These are phyloP conservation scores for Elymnias hypermnestra DNA, from an alignment of 1,140 invertebrate genomes.

Conservation along the genomic window DNA sequence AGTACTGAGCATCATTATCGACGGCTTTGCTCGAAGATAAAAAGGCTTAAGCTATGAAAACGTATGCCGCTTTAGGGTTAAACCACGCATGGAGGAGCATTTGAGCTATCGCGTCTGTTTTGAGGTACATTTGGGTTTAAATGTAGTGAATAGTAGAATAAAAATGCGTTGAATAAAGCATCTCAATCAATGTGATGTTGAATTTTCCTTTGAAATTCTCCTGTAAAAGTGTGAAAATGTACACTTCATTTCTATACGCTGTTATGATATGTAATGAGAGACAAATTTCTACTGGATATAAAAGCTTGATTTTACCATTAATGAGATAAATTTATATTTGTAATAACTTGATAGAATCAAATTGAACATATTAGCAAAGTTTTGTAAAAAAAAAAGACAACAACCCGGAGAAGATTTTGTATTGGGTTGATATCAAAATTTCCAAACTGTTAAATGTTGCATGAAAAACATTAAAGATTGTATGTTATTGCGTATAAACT, in stretches of 20 bases:
- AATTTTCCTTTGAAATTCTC: not conserved
- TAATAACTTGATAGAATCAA: too few species aligned
- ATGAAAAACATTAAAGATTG: too few species aligned
- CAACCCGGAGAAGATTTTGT: too few species aligned
- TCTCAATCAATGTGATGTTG: not conserved
- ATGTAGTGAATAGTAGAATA: not conserved
- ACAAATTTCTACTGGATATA: too few species aligned
- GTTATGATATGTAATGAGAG: too few species aligned
- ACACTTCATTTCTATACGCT: not conserved
- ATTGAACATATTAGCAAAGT: too few species aligned
- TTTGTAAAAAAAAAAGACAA: too few species aligned
- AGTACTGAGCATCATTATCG: constrained; percentile 59
- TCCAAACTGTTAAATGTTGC: too few species aligned
- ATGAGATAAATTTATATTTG: too few species aligned
- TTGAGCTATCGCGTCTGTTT: constrained; percentile 21
- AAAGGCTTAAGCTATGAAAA: constrained; percentile 59
- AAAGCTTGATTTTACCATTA: too few species aligned
- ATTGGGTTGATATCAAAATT: too few species aligned
- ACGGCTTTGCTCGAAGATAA: constrained; percentile 57
- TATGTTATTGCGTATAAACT: too few species aligned
- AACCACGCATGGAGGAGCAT: constrained; percentile 35
- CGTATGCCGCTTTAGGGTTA: constrained; percentile 54
- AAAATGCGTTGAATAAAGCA: not conserved
- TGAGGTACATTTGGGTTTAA: constrained; percentile 10
- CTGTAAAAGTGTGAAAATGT: not conserved